Conservation (phyloP, 2,888 invertebrate species). For the Drosophila nigritarsus region DNA sequence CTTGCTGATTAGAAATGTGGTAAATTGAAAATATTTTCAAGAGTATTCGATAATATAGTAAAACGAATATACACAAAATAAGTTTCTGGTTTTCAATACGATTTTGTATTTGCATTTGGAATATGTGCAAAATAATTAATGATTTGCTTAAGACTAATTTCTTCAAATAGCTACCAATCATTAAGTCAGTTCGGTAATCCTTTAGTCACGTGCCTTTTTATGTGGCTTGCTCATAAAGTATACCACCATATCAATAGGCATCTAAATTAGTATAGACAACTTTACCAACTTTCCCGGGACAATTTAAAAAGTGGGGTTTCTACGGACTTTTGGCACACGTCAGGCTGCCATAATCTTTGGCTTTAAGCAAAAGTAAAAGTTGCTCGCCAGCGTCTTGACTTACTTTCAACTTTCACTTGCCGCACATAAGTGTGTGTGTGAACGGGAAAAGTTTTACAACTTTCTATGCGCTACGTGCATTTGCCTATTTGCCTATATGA, state of each 20-base stretch:
- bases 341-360: slow-evolving; percentile 56
- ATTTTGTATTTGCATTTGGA: background rate
- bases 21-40: background rate
- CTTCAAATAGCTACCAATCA: background rate
- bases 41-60: background rate
- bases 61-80: background rate
- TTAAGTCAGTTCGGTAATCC: slow-evolving; percentile 24
- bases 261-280: slow-evolving; percentile 42
- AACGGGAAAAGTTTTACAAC: slow-evolving; percentile 61
- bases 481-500: slow-evolving; percentile 63
- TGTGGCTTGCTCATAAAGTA: slow-evolving; percentile 5
- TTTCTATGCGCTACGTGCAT: slow-evolving; percentile 71
- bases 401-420: slow-evolving; percentile 70
- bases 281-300: slow-evolving; percentile 12
- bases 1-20: background rate
- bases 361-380: slow-evolving; percentile 69
- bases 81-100: background rate
- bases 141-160: background rate
- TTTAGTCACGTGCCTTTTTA: slow-evolving; percentile 38
- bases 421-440: slow-evolving; percentile 10
- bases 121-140: background rate
- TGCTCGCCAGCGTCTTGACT: slow-evolving; percentile 65
- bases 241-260: slow-evolving; percentile 28
- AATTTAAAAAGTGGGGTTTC: slow-evolving; percentile 29
- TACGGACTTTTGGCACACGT: slow-evolving; percentile 35